phyloP scores from a whole-genome alignment of 2,888 invertebrate species.

The Exephanes ischioxanthus region DNA sequence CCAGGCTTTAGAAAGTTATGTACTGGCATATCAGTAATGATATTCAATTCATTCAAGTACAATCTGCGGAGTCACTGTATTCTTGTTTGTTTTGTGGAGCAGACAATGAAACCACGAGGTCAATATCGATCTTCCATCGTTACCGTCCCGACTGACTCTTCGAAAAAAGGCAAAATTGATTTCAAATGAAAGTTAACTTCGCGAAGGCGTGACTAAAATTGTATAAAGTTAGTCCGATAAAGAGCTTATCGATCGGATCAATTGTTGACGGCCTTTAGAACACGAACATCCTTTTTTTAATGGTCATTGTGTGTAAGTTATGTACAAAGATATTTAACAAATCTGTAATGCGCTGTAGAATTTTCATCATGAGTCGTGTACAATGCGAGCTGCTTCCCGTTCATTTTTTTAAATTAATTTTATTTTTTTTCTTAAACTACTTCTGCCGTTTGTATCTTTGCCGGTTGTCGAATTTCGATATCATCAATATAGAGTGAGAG shows the following conservation, averaged over 20 bases:
- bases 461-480: slow-evolving; percentile 78
- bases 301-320: slow-evolving; percentile 78
- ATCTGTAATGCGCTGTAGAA: slow-evolving; percentile 75
- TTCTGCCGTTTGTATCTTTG: slow-evolving; percentile 80
- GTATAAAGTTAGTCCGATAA: slow-evolving; percentile 68
- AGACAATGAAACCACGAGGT: slow-evolving; percentile 43
- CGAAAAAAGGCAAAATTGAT: slow-evolving; percentile 35
- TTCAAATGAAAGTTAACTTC: slow-evolving; percentile 32
- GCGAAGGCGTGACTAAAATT: slow-evolving; percentile 48
- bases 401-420: slow-evolving; percentile 51
- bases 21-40: slow-evolving; percentile 48
- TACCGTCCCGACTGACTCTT: slow-evolving; percentile 20
- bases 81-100: slow-evolving; percentile 22
- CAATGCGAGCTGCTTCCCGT: slow-evolving; percentile 76
- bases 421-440: slow-evolving; percentile 76
- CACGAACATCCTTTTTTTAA: slow-evolving; percentile 72
- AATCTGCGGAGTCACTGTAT: slow-evolving; percentile 25
- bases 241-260: slow-evolving; percentile 57
- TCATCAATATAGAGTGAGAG: slow-evolving; percentile 85
- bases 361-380: slow-evolving; percentile 76
- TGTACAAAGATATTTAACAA: slow-evolving; percentile 82
- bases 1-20: slow-evolving; percentile 34
- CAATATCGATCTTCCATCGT: slow-evolving; percentile 8
- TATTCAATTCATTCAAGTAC: slow-evolving; percentile 28
- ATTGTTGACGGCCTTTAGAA: slow-evolving; percentile 74